Evolutionary conservation across 2,113 vertebrate species (phyloP).

Genomic region (Pithys albifrons): DNA sequence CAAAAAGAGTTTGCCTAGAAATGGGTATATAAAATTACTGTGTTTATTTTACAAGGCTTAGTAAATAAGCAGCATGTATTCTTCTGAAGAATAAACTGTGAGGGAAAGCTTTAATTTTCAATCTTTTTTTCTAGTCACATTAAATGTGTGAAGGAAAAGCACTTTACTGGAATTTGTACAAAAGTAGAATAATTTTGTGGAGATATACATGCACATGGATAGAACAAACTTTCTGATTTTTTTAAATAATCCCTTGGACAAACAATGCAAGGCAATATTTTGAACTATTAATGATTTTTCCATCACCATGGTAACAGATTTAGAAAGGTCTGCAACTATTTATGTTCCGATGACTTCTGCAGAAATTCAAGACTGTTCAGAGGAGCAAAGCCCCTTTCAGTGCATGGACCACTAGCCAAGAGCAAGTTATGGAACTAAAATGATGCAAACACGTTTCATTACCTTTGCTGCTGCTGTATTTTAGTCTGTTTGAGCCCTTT

Average conservation of each 20-base stretch:
- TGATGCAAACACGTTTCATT: neutral
- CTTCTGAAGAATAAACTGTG: neutral
- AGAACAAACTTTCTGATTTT: neutral
- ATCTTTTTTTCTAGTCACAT: neutral
- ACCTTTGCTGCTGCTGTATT: neutral
- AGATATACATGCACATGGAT: rapidly evolving
- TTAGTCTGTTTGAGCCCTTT: neutral
- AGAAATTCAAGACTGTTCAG: neutral
- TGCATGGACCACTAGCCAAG: neutral
- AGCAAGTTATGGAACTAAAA: neutral
- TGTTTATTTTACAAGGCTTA: neutral
- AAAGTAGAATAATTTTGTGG: neutral
- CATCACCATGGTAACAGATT: neutral
- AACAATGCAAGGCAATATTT: neutral
- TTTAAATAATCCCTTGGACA: neutral
- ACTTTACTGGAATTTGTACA: neutral
- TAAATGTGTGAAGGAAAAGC: neutral
- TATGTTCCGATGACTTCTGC: neutral
- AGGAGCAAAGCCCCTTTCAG: neutral
- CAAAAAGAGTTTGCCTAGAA: neutral
- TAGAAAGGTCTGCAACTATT: neutral
- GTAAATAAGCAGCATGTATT: neutral
- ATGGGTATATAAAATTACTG: neutral
- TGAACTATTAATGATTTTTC: neutral
- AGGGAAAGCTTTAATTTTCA: neutral